phyloP scores from a whole-genome alignment of 2,888 invertebrate species.

The Ormyrus labotus region DNA sequence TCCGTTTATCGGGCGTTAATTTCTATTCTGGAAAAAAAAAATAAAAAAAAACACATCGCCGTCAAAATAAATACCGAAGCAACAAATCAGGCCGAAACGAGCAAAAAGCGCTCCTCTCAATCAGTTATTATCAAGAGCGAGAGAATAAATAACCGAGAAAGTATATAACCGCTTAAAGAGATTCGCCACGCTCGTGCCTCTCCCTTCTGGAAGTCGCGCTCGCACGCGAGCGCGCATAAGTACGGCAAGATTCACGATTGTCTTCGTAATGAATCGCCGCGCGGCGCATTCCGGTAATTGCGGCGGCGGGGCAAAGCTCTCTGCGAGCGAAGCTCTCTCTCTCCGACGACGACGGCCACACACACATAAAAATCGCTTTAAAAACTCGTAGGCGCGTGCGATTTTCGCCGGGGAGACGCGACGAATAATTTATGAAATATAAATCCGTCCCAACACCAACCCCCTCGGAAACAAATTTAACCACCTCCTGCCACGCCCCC shows the following conservation, averaged over 20 bases:
- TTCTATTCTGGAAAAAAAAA: too few relatives aligned
- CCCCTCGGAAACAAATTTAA: slow-evolving; percentile 68
- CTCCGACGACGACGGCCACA: not conserved
- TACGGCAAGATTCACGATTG: slow-evolving; percentile 37
- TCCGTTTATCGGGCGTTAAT: too few relatives aligned
- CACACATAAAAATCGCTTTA: slow-evolving; percentile 37
- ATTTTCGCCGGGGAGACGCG: slow-evolving; percentile 56
- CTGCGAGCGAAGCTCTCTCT: not conserved
- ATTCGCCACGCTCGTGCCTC: not conserved
- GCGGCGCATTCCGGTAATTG: slow-evolving; percentile 35
- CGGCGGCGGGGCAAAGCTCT: slow-evolving; percentile 4
- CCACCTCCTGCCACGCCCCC: slow-evolving; percentile 72
- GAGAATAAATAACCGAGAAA: too few relatives aligned
- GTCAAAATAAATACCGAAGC: too few relatives aligned
- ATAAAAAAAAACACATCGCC: too few relatives aligned
- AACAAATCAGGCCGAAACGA: too few relatives aligned
- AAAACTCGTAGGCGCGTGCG: slow-evolving; percentile 21
- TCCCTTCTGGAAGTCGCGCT: too few relatives aligned
- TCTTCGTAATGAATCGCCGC: slow-evolving; percentile 36
- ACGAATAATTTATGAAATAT: slow-evolving; percentile 70
- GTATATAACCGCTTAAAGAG: slow-evolving; percentile 5
- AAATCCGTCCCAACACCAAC: slow-evolving; percentile 66
- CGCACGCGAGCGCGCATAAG: not conserved
- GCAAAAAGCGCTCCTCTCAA: too few relatives aligned
- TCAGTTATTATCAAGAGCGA: too few relatives aligned